phyloP scores from a whole-genome alignment of 92 coral and sea anemone genomes.

The Porites evermanni region DNA sequence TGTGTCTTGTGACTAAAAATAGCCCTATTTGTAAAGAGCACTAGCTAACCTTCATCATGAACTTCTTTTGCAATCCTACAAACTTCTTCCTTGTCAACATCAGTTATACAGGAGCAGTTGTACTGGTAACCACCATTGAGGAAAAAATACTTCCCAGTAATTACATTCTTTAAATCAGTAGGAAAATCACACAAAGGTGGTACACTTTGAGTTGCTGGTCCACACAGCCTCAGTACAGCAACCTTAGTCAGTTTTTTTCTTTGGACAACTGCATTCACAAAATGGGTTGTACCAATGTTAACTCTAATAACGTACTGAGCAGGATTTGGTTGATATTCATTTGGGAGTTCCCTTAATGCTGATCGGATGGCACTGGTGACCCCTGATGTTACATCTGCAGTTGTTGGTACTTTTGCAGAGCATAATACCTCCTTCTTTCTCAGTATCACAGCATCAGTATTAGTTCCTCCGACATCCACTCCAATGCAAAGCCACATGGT shows the following conservation, averaged over 20 bases:
- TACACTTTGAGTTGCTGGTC: slow-evolving; percentile 83
- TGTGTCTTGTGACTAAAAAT: too few species aligned
- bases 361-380: slow-evolving; percentile 75
- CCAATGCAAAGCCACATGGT: slow-evolving; percentile 82
- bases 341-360: slow-evolving; percentile 69
- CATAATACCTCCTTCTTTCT: slow-evolving; percentile 62
- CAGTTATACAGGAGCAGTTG: slow-evolving; percentile 58
- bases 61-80: slow-evolving; percentile 55
- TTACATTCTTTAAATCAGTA: slow-evolving; percentile 69
- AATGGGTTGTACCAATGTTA: slow-evolving; percentile 97
- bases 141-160: slow-evolving; percentile 75
- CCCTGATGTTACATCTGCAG: slow-evolving; percentile 83
- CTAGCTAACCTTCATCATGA: slow-evolving; percentile 65
- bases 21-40: not conserved
- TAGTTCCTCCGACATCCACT: slow-evolving; percentile 98
- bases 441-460: slow-evolving; percentile 95
- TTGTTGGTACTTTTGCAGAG: slow-evolving; percentile 86
- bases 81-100: slow-evolving; percentile 79
- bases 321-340: slow-evolving; percentile 61
- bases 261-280: slow-evolving; percentile 95
- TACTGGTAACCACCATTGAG: slow-evolving; percentile 92
- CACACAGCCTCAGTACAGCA: slow-evolving; percentile 90
- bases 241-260: slow-evolving; percentile 78
- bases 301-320: slow-evolving; percentile 71
- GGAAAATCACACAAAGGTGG: slow-evolving; percentile 96